A percentile compares a stretch with the other conserved stretches of the same genome.
Evolutionary conservation across 2,888 invertebrate species (phyloP).

Genomic region (Andrena bucephala): DNA sequence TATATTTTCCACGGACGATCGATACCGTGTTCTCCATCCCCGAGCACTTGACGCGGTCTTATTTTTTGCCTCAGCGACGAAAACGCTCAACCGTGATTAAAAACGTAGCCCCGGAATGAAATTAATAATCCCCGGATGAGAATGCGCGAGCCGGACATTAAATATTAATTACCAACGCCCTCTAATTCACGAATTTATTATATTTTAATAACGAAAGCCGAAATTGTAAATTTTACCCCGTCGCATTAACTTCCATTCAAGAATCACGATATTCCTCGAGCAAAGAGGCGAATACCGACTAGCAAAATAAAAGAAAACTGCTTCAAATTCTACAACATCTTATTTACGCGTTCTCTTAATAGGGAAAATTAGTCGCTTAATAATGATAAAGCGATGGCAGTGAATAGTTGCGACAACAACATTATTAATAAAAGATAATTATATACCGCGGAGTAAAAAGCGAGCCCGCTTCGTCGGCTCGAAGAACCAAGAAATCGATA

Average conservation of each 20-base stretch:
- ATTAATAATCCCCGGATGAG: background rate
- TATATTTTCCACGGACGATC: conserved; percentile 38
- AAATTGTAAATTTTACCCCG: no score
- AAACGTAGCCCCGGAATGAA: conserved; percentile 9
- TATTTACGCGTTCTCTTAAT: background rate
- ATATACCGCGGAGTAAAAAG: conserved; percentile 19
- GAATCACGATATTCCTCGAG: conserved; percentile 1
- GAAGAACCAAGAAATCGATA: conserved; percentile 40
- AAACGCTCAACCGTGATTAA: conserved; percentile 15
- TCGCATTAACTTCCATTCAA: conserved; percentile 10
- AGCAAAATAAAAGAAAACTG: conserved; percentile 13
- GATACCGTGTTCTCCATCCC: conserved; percentile 32
- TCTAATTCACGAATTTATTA: no score
- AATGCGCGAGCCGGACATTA: background rate
- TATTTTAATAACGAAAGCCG: no score
- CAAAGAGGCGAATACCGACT: conserved; percentile 5
- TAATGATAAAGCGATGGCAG: background rate
- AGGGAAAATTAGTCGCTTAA: no score
- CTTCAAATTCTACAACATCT: conserved; percentile 20
- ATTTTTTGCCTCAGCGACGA: background rate
- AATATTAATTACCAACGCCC: no score
- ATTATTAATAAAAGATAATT: conserved; percentile 40
- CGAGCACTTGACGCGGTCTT: conserved; percentile 22
- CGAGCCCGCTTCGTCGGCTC: conserved; percentile 20
- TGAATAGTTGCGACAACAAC: conserved; percentile 22